A percentile compares a stretch with the other conserved stretches of the same genome.
phyloP scores from a whole-genome alignment of 2,113 vertebrate species.

The Notiomystis cincta region DNA sequence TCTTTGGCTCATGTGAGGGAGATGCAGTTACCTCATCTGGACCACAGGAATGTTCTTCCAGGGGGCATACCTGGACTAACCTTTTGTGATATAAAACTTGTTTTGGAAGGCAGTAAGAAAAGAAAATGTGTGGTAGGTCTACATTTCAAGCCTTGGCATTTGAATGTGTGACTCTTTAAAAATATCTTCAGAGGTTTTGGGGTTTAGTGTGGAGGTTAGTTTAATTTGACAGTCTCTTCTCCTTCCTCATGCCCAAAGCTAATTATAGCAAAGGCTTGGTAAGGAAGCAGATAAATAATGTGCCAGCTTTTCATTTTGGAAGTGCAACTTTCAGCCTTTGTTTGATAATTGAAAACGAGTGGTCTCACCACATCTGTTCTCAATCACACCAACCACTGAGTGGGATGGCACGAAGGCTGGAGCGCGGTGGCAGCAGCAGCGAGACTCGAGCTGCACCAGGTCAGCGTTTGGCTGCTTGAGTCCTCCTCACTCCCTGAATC shows the following conservation, averaged over 20 bases:
- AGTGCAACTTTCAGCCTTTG: slow-evolving; percentile 43
- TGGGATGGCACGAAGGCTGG: not conserved
- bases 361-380: slow-evolving; percentile 8
- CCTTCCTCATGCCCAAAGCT: not conserved
- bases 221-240: not conserved
- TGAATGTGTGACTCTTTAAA: not conserved
- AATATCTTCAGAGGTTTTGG: not conserved
- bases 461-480: accelerated
- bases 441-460: accelerated
- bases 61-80: not conserved
- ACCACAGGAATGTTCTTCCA: not conserved
- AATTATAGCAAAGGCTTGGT: slow-evolving; percentile 27
- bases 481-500: not conserved
- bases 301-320: slow-evolving; percentile 28
- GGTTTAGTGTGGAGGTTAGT: not conserved
- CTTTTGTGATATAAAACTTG: not conserved
- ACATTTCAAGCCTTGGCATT: not conserved
- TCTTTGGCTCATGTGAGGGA: not conserved
- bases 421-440: not conserved
- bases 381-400: not conserved
- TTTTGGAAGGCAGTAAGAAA: not conserved
- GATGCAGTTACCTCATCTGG: not conserved
- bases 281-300: not conserved
- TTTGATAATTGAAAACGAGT: slow-evolving; percentile 51
- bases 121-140: not conserved